These are phyloP conservation scores for Holothuria scabra DNA, from an alignment of 53 echinoderm and acorn worm genomes.

Conservation along the genomic window DNA sequence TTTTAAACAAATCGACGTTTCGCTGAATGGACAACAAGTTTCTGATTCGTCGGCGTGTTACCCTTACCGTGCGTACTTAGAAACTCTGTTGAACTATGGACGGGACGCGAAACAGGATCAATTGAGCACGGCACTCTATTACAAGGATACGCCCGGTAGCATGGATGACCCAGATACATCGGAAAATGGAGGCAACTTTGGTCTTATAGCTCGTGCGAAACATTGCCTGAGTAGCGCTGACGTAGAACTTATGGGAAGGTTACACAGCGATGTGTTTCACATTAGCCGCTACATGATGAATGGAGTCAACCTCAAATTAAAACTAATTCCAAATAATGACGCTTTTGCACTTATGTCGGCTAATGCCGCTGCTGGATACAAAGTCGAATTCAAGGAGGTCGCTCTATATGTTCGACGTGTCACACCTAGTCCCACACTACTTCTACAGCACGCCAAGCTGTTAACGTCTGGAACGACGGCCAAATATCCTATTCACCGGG, in stretches of 20 bases:
- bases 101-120: constrained; percentile 60
- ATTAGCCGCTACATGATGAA: constrained; percentile 32
- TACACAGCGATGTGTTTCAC: constrained; percentile 45
- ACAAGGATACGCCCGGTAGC: constrained; percentile 65
- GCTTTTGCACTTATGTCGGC: constrained; percentile 5
- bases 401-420: constrained; percentile 34
- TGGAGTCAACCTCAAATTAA: constrained; percentile 57
- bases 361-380: not conserved
- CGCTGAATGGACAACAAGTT: constrained; percentile 46
- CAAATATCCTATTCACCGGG: constrained; percentile 66
- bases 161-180: constrained; percentile 29
- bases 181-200: not conserved
- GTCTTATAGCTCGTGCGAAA: not conserved
- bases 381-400: constrained; percentile 10
- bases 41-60: constrained; percentile 38
- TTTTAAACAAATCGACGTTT: constrained; percentile 58
- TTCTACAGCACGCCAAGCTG: constrained; percentile 36
- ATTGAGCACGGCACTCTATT: constrained; percentile 57
- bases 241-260: constrained; percentile 45
- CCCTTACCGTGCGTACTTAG: constrained; percentile 41
- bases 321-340: constrained; percentile 24
- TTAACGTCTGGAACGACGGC: constrained; percentile 23
- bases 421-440: constrained; percentile 4
- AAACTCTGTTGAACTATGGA: constrained; percentile 49
- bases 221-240: constrained; percentile 17